phyloP scores from a whole-genome alignment of 2,113 vertebrate genomes.

The Sclerurus mexicanus region DNA sequence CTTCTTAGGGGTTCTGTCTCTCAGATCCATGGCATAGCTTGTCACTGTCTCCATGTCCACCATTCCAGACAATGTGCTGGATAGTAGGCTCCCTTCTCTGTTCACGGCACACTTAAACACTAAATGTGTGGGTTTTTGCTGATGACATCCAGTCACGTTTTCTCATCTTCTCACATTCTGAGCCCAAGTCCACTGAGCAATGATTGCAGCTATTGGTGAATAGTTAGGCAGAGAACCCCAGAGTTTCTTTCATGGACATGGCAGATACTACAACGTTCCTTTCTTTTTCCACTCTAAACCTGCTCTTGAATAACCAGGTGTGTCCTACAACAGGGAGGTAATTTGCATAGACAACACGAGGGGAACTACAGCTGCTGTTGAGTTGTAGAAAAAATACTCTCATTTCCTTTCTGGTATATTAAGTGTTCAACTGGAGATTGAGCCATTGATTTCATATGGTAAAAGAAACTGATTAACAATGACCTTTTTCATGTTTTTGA shows the following conservation, averaged over 20 bases:
- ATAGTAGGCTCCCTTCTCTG: background rate
- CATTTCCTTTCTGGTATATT: background rate
- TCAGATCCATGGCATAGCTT: background rate
- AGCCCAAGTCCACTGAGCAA: background rate
- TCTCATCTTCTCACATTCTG: background rate
- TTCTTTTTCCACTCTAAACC: background rate
- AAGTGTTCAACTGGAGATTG: background rate
- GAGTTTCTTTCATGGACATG: background rate
- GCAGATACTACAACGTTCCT: background rate
- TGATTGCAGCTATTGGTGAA: background rate
- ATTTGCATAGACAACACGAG: background rate
- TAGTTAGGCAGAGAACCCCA: background rate
- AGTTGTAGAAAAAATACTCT: background rate
- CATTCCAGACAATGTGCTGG: background rate
- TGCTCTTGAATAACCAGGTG: background rate
- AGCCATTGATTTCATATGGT: background rate
- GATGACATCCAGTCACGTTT: background rate
- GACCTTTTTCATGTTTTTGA: background rate
- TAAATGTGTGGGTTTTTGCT: background rate
- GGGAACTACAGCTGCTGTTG: background rate
- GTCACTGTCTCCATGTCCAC: background rate
- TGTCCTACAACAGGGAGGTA: background rate
- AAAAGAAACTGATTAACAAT: background rate
- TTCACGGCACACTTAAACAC: background rate
- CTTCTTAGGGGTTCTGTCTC: background rate